A percentile compares a stretch with the other conserved stretches of the same genome.
phyloP scores from a whole-genome alignment of 2,888 invertebrate genomes.

The Hypercompe scribonia region DNA sequence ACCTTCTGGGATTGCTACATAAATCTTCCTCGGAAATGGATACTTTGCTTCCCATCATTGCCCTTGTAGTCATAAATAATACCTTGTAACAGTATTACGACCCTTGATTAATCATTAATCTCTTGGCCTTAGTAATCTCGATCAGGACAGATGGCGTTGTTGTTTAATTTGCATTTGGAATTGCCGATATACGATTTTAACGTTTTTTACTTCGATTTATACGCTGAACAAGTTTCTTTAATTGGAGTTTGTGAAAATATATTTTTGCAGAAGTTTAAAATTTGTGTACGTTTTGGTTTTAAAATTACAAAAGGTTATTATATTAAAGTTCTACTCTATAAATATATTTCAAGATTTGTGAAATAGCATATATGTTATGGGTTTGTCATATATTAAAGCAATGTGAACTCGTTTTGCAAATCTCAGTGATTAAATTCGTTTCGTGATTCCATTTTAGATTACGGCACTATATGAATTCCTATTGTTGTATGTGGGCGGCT shows the following conservation, averaged over 20 bases:
- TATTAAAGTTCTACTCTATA: no score
- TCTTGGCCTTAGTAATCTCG: constrained; percentile 43
- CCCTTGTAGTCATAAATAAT: constrained; percentile 61
- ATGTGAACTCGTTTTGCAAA: neutral
- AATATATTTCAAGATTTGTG: no score
- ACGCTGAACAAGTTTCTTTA: neutral
- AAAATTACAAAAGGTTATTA: no score
- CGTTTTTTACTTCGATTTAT: constrained; percentile 48
- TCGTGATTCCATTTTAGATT: neutral
- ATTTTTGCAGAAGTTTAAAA: neutral
- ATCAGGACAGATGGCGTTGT: constrained; percentile 44
- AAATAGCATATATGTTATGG: neutral
- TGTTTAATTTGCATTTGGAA: constrained; percentile 50
- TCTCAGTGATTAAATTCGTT: neutral
- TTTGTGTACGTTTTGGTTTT: neutral
- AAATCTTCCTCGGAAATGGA: constrained; percentile 70
- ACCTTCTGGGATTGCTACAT: constrained; percentile 72
- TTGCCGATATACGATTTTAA: constrained; percentile 41
- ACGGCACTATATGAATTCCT: neutral
- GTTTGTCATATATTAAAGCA: neutral
- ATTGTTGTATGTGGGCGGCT: neutral
- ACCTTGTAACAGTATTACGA: constrained; percentile 51
- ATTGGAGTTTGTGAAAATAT: neutral
- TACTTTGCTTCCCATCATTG: constrained; percentile 64
- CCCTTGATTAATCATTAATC: constrained; percentile 53